Evolutionary conservation across 2,113 vertebrate species (phyloP).

Genomic region (Nanorana parkeri): DNA sequence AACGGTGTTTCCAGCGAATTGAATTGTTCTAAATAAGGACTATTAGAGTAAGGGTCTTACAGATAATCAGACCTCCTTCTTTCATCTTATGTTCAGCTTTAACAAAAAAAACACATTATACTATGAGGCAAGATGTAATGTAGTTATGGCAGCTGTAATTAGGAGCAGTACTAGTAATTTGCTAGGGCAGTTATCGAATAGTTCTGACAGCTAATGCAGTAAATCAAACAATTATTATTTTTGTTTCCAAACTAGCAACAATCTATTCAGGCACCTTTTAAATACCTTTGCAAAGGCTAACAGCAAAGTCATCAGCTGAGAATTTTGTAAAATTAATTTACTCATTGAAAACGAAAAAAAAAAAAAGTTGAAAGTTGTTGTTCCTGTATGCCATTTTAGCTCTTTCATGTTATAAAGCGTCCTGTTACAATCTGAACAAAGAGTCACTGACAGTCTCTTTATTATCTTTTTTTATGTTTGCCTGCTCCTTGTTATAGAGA

Average conservation of each 20-base stretch:
- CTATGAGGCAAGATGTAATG: slow-evolving; percentile 2
- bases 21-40: slow-evolving; percentile 32
- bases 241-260: background rate
- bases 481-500: no score
- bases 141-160: slow-evolving; percentile 17
- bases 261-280: background rate
- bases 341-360: no score
- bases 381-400: no score
- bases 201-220: slow-evolving; percentile 11
- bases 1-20: slow-evolving; percentile 39
- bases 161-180: slow-evolving; percentile 29
- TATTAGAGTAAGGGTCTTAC: slow-evolving; percentile 2
- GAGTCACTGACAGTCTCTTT: no score
- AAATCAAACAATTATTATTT: slow-evolving; percentile 41
- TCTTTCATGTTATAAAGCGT: no score
- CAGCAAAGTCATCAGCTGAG: background rate
- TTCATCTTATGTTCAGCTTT: slow-evolving; percentile 38
- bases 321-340: background rate
- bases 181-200: slow-evolving; percentile 1
- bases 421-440: no score
- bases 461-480: no score
- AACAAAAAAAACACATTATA: slow-evolving; percentile 41
- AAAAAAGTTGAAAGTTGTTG: no score
- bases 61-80: slow-evolving; percentile 36
- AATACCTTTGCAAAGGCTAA: background rate